phyloP scores from a whole-genome alignment of 2,113 vertebrate species.

The Ursus arctos region DNA sequence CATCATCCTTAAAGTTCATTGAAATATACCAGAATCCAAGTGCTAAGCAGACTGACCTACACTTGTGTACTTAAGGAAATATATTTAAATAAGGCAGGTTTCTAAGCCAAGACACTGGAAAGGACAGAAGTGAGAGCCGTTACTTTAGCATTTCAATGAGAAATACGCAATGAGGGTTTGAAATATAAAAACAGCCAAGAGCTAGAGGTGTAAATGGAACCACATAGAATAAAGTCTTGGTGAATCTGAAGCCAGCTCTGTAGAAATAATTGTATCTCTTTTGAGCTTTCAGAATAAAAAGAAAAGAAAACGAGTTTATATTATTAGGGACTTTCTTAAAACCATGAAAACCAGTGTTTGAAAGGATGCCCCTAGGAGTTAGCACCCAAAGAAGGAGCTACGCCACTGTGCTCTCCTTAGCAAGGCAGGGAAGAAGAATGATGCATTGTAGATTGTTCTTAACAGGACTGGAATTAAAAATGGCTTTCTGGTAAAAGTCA shows the following conservation, averaged over 20 bases:
- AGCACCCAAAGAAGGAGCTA: background rate
- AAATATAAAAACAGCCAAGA: conserved; percentile 3
- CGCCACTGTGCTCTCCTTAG: background rate
- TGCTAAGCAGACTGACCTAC: background rate
- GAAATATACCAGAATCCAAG: background rate
- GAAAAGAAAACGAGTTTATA: background rate
- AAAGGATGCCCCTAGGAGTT: background rate
- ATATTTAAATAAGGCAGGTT: conserved; percentile 43
- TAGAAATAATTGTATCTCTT: conserved; percentile 15
- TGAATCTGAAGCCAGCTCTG: background rate
- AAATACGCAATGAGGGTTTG: background rate
- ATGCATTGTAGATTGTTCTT: background rate
- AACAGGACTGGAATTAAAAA: background rate
- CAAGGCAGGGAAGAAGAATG: background rate
- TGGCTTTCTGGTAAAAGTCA: background rate
- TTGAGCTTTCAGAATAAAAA: background rate
- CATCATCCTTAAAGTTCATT: background rate
- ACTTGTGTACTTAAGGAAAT: background rate
- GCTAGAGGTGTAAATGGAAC: background rate
- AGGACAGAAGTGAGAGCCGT: background rate
- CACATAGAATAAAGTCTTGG: background rate
- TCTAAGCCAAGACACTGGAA: conserved; percentile 20
- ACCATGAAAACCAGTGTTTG: background rate
- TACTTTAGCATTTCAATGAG: conserved; percentile 10
- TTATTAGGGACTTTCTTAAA: background rate